Percentiles rank a stretch among this genome's conserved stretches.
phyloP scores from a whole-genome alignment of 2,113 vertebrate species.

The Tychaedon coryphoeus region DNA sequence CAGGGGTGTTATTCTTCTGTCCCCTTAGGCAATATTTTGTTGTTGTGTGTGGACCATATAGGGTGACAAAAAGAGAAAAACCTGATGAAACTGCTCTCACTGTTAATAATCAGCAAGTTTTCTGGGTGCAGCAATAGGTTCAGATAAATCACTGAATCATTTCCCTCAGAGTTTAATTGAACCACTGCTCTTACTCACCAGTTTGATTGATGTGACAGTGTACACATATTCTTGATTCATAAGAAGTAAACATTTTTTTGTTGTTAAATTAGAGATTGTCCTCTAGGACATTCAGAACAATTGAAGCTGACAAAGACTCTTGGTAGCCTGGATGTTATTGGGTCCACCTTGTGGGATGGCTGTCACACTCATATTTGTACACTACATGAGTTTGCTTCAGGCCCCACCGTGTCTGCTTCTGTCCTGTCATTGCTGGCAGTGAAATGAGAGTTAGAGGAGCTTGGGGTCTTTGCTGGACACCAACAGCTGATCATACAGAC shows the following conservation, averaged over 20 bases:
- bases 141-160: slow-evolving; percentile 4
- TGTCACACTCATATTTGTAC: neutral
- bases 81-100: neutral
- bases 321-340: neutral
- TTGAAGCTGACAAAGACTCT: neutral
- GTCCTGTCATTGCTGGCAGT: neutral
- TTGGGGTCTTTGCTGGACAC: neutral
- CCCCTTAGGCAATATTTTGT: neutral
- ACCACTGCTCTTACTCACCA: neutral
- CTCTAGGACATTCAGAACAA: neutral
- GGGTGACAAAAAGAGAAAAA: neutral
- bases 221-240: neutral
- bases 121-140: neutral
- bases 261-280: neutral
- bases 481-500: neutral
- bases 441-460: neutral
- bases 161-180: slow-evolving; percentile 6
- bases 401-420: neutral
- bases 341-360: neutral
- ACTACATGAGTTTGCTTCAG: neutral
- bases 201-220: slow-evolving; percentile 2
- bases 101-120: neutral
- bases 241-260: neutral
- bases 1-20: neutral
- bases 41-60: neutral